These are phyloP conservation scores for Spodoptera litura DNA, from an alignment of 1,140 invertebrate genomes.

Conservation along the genomic window DNA sequence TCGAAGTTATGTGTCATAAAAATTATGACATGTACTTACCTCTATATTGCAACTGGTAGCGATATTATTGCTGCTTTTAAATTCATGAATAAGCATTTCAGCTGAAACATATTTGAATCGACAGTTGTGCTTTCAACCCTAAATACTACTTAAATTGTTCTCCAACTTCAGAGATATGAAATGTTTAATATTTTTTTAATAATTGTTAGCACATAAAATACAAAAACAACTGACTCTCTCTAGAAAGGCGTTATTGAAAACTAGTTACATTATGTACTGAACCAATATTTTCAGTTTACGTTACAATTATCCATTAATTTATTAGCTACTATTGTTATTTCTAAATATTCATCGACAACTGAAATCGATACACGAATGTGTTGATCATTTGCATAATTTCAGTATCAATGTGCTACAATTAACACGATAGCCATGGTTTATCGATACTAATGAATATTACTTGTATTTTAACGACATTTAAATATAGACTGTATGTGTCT, in stretches of 20 bases:
- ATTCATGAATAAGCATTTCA: neutral
- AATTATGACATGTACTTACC: neutral
- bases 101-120: too few species aligned
- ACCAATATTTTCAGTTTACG: neutral
- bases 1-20: constrained; percentile 4
- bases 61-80: neutral
- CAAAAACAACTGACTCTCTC: neutral
- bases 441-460: neutral
- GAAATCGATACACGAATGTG: neutral
- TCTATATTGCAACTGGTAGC: constrained; percentile 7
- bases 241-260: too few species aligned
- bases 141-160: too few species aligned
- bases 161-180: too few species aligned
- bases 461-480: too few species aligned
- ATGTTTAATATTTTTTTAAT: too few species aligned
- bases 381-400: neutral
- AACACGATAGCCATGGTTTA: neutral
- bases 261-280: neutral
- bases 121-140: too few species aligned
- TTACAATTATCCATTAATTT: too few species aligned
- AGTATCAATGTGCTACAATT: constrained; percentile 5
- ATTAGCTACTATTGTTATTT: too few species aligned
- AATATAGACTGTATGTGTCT: too few species aligned
- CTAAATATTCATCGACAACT: neutral
- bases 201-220: too few species aligned